Evolutionary conservation across 1,140 invertebrate species (phyloP).

Genomic region (Lucilia cuprina): DNA sequence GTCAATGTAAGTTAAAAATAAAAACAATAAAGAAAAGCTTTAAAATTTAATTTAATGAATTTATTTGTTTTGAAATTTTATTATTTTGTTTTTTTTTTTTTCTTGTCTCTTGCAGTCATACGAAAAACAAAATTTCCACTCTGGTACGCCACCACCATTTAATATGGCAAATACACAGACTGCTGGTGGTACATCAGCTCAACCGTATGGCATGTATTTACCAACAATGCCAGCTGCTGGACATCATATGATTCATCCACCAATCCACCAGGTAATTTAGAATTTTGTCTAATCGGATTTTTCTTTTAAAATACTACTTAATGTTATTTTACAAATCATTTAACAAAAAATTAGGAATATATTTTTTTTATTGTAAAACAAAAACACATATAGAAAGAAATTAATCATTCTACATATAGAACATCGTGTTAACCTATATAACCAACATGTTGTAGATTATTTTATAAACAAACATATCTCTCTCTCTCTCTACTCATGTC

Average conservation of each 20-base stretch:
- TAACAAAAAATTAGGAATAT: not conserved
- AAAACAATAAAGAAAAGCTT: not conserved
- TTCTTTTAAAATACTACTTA: not conserved
- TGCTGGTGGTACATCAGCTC: conserved; percentile 73
- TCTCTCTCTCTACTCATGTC: no score
- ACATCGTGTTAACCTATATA: not conserved
- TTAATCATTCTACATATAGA: not conserved
- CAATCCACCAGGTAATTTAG: conserved; percentile 72
- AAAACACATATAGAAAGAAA: not conserved
- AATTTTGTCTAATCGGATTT: not conserved
- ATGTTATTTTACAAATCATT: not conserved
- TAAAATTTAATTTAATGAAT: no score
- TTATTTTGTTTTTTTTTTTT: not conserved
- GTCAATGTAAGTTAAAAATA: conserved; percentile 69
- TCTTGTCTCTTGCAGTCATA: conserved; percentile 72
- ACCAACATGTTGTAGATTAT: not conserved
- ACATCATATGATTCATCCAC: conserved; percentile 76
- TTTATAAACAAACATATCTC: no score
- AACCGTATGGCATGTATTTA: conserved; percentile 75
- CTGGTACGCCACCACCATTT: conserved; percentile 83
- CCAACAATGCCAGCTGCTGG: conserved; percentile 73
- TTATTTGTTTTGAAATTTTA: no score
- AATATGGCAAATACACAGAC: conserved; percentile 76
- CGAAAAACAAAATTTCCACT: conserved; percentile 85
- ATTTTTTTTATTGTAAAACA: no score